These are phyloP conservation scores for Blastomussa wellsi DNA, from an alignment of 92 coral and sea anemone species.

Conservation along the genomic window DNA sequence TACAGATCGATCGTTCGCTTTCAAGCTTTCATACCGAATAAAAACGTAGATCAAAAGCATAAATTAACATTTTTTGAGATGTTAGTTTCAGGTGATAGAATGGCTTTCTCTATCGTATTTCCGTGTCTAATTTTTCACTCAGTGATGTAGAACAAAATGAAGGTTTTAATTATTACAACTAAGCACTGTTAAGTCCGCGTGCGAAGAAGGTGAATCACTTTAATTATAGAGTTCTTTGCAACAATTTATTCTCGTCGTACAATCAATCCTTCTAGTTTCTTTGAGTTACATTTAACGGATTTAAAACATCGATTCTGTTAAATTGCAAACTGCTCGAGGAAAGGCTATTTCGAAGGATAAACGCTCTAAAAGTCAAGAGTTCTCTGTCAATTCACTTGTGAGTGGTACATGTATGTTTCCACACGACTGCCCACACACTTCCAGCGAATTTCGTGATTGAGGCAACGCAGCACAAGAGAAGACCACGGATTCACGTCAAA, in stretches of 20 bases:
- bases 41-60: background rate
- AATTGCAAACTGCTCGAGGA: background rate
- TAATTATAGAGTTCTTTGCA: background rate
- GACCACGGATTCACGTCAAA: background rate
- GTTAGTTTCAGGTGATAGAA: background rate
- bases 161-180: background rate
- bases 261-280: too few species aligned
- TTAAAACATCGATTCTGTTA: background rate
- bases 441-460: background rate
- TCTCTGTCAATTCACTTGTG: background rate
- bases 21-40: background rate
- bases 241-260: background rate
- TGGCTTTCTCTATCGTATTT: background rate
- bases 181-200: background rate
- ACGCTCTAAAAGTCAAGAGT: background rate
- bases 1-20: background rate
- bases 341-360: background rate
- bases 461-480: background rate
- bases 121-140: background rate
- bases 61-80: background rate
- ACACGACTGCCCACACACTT: background rate
- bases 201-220: background rate
- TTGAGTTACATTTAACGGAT: background rate
- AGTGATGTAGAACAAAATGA: background rate
- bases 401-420: background rate